phyloP scores from a whole-genome alignment of 2,888 invertebrate genomes.

The Cephus rjabovi region DNA sequence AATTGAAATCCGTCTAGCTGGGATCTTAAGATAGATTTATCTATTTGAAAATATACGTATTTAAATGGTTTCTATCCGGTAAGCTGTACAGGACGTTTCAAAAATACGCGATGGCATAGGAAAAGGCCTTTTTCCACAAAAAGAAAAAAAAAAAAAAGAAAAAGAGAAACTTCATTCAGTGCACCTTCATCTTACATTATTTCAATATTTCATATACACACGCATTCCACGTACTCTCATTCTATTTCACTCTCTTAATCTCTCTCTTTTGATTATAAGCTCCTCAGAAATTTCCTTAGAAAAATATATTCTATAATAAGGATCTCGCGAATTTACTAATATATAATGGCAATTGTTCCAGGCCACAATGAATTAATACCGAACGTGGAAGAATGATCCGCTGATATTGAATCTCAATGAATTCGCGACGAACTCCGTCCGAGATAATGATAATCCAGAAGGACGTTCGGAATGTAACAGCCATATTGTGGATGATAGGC shows the following conservation, averaged over 20 bases:
- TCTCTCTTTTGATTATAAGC: background rate
- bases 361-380: background rate
- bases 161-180: background rate
- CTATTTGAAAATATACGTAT: background rate
- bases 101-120: background rate
- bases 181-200: background rate
- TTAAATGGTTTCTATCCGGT: background rate
- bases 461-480: background rate
- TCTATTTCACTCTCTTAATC: background rate
- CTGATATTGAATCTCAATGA: background rate
- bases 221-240: background rate
- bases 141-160: background rate
- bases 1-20: background rate
- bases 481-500: background rate
- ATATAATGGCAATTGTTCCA: background rate
- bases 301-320: background rate
- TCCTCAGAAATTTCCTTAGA: background rate
- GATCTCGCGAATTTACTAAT: background rate
- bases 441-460: background rate
- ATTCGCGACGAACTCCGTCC: background rate
- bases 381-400: background rate
- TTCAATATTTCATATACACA: background rate
- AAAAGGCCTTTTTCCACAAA: background rate
- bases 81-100: background rate
- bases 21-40: background rate